Base-by-base conservation (phyloP, 2,113 vertebrate genomes). In the Indri indri region DNA sequence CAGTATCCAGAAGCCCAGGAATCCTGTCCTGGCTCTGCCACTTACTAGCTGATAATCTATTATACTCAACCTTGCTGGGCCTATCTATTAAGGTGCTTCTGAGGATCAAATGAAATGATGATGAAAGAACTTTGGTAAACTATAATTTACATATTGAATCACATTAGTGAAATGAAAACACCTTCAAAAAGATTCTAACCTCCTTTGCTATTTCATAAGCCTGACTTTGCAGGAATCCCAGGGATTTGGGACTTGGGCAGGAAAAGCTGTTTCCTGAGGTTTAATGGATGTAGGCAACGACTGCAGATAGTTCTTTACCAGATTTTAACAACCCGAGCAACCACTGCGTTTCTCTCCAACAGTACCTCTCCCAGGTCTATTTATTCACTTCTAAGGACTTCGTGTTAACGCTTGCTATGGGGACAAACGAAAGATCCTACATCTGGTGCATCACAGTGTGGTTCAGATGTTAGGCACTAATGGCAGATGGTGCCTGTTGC, bases 401-500 rank as follows among this genome's bases (percentile, higher is more conserved):
- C 7, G 52, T 45, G 27, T 86, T 34, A 57, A 32, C 37, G 40
- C 91, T 93, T 76, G 50, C 34, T 74, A 10, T 91, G 47, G 73
- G 52, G 70, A 66, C 90, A 95, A 87, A 95, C 91, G 61, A 95
- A 90, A 90, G 27, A 79, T 42, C 13, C 45, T 77, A 34, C 23
- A 3, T 74, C 94, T 83, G 66, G 61, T 71, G 61, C 12, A 42
- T 83, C 8, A 18, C 42, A 85, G 40, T 47, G 17, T 80, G 42
- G 42, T 68, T 92, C 63, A 54, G 61, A 76, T 57, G 23, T 87
- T 68, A 89, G 73, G 45, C 91, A 10, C 18, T 81, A 65, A 76
- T 42, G 42, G 57, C 25, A 90, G 81, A 74, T 30, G 1, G 5
- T 66, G 50, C 14, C 66, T 71, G 34, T 50, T 63, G 32, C 82